phyloP scores from a whole-genome alignment of 2,797 vertebrate genomes.

The Lacerta agilis region DNA sequence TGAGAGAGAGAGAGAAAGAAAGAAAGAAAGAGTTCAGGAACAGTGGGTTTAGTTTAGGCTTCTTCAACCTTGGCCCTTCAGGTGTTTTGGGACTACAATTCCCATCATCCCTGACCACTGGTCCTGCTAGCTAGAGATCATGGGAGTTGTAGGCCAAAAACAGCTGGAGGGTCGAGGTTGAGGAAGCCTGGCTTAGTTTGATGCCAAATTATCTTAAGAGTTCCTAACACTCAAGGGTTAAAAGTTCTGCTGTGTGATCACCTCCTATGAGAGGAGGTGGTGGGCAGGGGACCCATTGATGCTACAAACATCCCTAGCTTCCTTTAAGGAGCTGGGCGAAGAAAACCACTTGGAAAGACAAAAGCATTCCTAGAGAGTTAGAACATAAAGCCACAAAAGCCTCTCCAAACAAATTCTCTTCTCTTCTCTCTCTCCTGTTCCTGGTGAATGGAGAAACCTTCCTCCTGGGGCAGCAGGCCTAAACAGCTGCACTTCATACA shows the following conservation, averaged over 20 bases:
- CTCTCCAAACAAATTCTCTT: conserved; percentile 18
- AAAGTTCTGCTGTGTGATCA: background rate
- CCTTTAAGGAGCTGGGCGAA: conserved; percentile 17
- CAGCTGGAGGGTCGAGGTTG: no score
- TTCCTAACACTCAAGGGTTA: background rate
- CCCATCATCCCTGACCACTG: no score
- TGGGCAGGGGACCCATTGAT: background rate
- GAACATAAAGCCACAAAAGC: conserved; percentile 20
- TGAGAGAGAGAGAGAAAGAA: no score
- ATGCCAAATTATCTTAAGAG: background rate
- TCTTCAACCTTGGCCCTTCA: no score
- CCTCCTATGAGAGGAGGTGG: background rate
- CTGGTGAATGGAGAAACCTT: conserved; percentile 18
- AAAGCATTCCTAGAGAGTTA: conserved; percentile 42
- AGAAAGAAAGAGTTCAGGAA: no score
- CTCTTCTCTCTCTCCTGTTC: conserved; percentile 9
- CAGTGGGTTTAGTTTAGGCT: no score
- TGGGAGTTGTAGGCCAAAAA: no score
- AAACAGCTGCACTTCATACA: conserved; percentile 13
- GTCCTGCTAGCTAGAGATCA: no score
- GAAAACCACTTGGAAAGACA: conserved; percentile 11
- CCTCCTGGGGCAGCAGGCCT: background rate
- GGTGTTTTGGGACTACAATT: no score
- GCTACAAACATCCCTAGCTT: conserved; percentile 24
- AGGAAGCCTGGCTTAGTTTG: background rate